Evolutionary conservation across 2,888 invertebrate species (phyloP).

Genomic region (Drosophila sordidapex): DNA sequence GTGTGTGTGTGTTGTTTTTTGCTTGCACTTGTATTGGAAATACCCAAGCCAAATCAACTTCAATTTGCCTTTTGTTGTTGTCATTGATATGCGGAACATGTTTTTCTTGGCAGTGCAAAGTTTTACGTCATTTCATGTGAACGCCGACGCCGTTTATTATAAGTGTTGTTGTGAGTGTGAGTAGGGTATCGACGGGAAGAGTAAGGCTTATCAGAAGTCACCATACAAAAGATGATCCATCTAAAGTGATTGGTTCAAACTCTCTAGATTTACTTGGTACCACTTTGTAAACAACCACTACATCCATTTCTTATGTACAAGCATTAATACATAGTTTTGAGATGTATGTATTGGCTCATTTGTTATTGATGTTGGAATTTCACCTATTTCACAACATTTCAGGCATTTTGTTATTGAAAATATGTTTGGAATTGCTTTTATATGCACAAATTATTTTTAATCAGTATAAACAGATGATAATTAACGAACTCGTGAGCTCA

Average conservation of each 20-base stretch:
- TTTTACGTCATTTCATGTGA: conserved; percentile 68
- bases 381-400: background rate
- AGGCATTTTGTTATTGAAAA: background rate
- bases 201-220: background rate
- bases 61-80: conserved; percentile 47
- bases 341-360: background rate
- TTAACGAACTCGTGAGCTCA: background rate
- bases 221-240: background rate
- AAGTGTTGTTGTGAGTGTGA: conserved; percentile 38
- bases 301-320: background rate
- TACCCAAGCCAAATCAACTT: conserved; percentile 51
- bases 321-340: background rate
- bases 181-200: conserved; percentile 46
- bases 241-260: background rate
- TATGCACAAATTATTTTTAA: background rate
- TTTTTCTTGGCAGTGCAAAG: conserved; percentile 67
- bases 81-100: conserved; percentile 79
- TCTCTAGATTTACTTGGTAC: background rate
- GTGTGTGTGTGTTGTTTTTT: background rate
- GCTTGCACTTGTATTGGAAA: conserved; percentile 57
- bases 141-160: conserved; percentile 40
- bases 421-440: background rate
- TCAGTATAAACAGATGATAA: background rate
- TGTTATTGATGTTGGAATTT: background rate
- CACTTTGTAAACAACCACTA: background rate